Evolutionary conservation across 2,797 vertebrate genomes (phyloP).

Genomic region (Brachymystax lenok): DNA sequence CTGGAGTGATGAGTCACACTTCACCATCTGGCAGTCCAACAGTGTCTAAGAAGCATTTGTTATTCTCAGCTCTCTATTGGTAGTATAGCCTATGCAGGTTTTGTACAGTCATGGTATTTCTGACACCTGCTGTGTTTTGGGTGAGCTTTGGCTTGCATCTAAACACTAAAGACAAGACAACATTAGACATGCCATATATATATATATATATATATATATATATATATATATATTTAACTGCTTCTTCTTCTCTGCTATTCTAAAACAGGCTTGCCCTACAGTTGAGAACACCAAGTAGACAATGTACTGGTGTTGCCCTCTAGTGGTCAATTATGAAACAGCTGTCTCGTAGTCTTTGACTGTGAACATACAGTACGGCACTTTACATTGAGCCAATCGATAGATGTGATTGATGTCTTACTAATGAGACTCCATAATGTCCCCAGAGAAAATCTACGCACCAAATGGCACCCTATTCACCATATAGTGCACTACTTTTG

Average conservation of each 20-base stretch:
- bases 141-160: too few species aligned
- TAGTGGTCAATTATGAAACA: conserved; percentile 33
- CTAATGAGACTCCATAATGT: conserved; percentile 27
- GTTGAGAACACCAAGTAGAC: conserved; percentile 13
- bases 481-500: neutral
- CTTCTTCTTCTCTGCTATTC: neutral
- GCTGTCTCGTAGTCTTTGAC: neutral
- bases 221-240: too few species aligned
- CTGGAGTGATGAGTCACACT: too few species aligned
- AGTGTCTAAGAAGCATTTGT: too few species aligned
- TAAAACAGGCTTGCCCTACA: conserved; percentile 23
- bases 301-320: conserved; percentile 37
- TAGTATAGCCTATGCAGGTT: neutral
- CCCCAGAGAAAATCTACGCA: conserved; percentile 26
- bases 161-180: neutral
- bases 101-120: conserved; percentile 10
- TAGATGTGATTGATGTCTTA: conserved; percentile 31
- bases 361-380: neutral
- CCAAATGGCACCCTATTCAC: neutral
- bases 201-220: too few species aligned
- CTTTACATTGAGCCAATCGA: conserved; percentile 14
- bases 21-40: too few species aligned
- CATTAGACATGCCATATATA: neutral
- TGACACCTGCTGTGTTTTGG: neutral
- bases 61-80: conserved; percentile 12